These are phyloP conservation scores for Nephotettix cincticeps DNA, from an alignment of 1,140 invertebrate genomes.

Conservation along the genomic window DNA sequence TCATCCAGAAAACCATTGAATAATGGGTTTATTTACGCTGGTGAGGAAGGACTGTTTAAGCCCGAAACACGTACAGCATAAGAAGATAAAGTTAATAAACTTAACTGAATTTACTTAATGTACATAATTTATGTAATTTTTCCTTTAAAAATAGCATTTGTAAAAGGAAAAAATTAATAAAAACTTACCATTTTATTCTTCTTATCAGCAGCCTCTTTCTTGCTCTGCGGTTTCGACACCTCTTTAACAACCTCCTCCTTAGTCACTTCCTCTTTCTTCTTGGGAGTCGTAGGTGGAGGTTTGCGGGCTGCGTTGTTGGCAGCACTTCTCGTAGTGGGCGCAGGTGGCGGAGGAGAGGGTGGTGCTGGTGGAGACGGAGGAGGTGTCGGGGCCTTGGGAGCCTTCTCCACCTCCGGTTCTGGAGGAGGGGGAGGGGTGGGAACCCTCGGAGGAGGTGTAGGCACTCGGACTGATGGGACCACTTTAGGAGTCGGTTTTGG, in stretches of 20 bases:
- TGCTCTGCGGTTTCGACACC: constrained; percentile 13
- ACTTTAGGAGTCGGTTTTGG: constrained; percentile 15
- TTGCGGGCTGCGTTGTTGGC: constrained; percentile 2
- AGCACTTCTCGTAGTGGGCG: constrained; percentile 26
- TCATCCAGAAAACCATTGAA: too few relatives aligned
- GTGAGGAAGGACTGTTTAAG: too few relatives aligned
- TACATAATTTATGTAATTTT: too few relatives aligned
- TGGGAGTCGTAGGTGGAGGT: not conserved
- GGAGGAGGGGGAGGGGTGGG: constrained; percentile 15
- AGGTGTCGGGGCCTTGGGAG: constrained; percentile 6
- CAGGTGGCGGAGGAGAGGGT: constrained; percentile 15
- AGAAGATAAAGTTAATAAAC: too few relatives aligned
- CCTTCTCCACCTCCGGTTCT: not conserved
- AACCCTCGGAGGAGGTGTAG: not conserved
- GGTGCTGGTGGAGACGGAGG: constrained; percentile 14
- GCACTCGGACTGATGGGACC: constrained; percentile 2
- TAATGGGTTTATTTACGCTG: too few relatives aligned
- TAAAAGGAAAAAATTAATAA: too few relatives aligned
- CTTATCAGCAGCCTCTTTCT: constrained; percentile 45
- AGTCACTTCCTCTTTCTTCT: not conserved
- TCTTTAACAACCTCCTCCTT: not conserved
- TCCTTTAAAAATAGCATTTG: too few relatives aligned
- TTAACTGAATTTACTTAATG: too few relatives aligned
- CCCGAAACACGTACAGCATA: too few relatives aligned
- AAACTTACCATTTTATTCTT: constrained; percentile 54